Evolutionary conservation across 2,888 invertebrate genomes (phyloP).

Genomic region (Chymomyza amoena): DNA sequence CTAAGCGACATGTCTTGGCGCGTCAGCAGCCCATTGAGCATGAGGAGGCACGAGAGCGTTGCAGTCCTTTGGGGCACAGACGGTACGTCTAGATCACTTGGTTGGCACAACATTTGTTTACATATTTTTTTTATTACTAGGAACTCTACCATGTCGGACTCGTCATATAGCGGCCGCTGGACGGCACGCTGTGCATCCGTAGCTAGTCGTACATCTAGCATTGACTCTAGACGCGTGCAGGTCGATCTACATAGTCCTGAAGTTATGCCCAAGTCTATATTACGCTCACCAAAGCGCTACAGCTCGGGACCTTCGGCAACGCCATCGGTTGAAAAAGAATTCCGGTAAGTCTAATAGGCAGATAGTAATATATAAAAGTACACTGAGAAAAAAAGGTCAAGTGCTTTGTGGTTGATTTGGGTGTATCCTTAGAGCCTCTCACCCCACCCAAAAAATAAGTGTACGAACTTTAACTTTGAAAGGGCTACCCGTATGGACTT

Average conservation of each 20-base stretch:
- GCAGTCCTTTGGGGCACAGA: constrained; percentile 72
- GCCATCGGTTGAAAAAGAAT: constrained; percentile 78
- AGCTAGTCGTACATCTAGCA: constrained; percentile 77
- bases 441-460: no score
- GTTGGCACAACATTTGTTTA: not conserved
- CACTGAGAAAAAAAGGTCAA: not conserved
- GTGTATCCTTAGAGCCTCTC: no score
- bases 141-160: constrained; percentile 77
- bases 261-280: constrained; percentile 72
- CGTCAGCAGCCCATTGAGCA: constrained; percentile 88
- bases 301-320: constrained; percentile 76
- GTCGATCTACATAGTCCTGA: constrained; percentile 78
- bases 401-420: no score
- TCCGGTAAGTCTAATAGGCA: constrained; percentile 66
- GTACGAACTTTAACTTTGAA: no score
- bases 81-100: constrained; percentile 50
- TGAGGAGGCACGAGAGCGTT: constrained; percentile 79
- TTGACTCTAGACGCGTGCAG: constrained; percentile 77
- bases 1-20: constrained; percentile 86
- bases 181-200: constrained; percentile 75
- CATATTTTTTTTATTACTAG: constrained; percentile 38
- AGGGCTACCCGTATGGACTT: no score
- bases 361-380: no score
- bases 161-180: constrained; percentile 77
- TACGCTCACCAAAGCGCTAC: constrained; percentile 76